A percentile compares a stretch with the other conserved stretches of the same genome.
phyloP scores from a whole-genome alignment of 2,113 vertebrate species.

The Poeciliopsis occidentalis region DNA sequence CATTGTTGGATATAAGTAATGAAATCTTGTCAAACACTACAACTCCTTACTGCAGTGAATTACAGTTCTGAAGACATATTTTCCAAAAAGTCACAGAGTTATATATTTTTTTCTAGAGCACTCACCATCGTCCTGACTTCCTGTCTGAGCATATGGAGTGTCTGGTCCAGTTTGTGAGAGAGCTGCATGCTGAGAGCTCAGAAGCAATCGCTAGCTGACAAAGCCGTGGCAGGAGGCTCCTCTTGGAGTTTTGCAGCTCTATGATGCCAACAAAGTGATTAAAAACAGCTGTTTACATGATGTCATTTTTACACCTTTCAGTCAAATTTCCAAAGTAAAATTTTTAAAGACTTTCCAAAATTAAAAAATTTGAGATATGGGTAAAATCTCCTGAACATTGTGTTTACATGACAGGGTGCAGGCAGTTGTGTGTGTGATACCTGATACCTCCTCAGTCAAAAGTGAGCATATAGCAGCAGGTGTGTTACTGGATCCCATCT shows the following conservation, averaged over 20 bases:
- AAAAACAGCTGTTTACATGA: conserved; percentile 20
- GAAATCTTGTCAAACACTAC: background rate
- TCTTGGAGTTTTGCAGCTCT: conserved; percentile 75
- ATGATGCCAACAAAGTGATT: conserved; percentile 59
- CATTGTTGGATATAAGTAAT: background rate
- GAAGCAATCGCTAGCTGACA: conserved; percentile 51
- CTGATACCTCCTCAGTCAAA: conserved; percentile 55
- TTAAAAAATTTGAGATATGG: background rate
- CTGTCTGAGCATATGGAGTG: conserved; percentile 69
- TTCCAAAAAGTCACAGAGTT: background rate
- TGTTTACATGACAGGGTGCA: conserved; percentile 31
- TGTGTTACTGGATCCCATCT: conserved; percentile 61
- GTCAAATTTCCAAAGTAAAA: background rate
- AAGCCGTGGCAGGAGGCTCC: conserved; percentile 60
- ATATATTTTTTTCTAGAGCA: background rate
- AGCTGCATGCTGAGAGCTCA: conserved; percentile 56
- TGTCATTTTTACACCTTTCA: conserved; percentile 10
- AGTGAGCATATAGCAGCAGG: conserved; percentile 55
- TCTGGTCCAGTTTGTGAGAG: conserved; percentile 77
- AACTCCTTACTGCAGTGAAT: too few relatives aligned
- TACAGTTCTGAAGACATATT: background rate
- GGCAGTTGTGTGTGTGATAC: conserved; percentile 49
- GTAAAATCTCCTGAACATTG: background rate
- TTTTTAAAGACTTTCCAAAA: background rate
- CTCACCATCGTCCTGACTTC: conserved; percentile 77